A percentile compares a stretch with the other conserved stretches of the same genome.
Evolutionary conservation across 2,888 invertebrate species (phyloP).

Genomic region (Cancer borealis): DNA sequence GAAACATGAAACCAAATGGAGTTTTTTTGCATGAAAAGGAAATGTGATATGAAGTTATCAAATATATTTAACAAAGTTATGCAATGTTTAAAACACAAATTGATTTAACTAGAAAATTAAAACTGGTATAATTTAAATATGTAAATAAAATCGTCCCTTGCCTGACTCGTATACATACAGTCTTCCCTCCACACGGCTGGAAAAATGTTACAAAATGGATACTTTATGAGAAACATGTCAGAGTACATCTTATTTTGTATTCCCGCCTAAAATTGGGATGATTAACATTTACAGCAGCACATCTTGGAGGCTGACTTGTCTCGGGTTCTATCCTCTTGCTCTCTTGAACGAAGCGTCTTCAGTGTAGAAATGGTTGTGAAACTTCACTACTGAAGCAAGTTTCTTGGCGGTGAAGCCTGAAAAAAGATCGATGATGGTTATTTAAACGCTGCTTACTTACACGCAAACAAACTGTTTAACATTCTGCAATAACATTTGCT

Average conservation of each 20-base stretch:
- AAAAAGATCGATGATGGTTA: not conserved
- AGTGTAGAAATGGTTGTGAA: not conserved
- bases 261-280: conserved; percentile 1
- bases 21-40: not conserved
- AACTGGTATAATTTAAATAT: not conserved
- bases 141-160: not conserved
- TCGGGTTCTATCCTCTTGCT: not conserved
- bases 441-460: not conserved
- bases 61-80: not conserved
- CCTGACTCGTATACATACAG: not conserved
- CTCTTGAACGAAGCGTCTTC: conserved; percentile 29
- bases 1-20: not conserved
- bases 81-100: not conserved
- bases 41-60: not conserved
- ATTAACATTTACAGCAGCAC: conserved; percentile 15
- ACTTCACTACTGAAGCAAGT: not conserved
- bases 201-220: conserved; percentile 9
- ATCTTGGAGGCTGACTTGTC: conserved; percentile 24
- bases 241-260: conserved; percentile 6
- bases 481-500: too few relatives aligned
- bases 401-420: not conserved
- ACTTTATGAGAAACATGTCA: not conserved
- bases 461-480: not conserved
- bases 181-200: not conserved
- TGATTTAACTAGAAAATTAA: not conserved